phyloP scores from a whole-genome alignment of 2,888 invertebrate genomes.

The Archaeoteleia sp. region DNA sequence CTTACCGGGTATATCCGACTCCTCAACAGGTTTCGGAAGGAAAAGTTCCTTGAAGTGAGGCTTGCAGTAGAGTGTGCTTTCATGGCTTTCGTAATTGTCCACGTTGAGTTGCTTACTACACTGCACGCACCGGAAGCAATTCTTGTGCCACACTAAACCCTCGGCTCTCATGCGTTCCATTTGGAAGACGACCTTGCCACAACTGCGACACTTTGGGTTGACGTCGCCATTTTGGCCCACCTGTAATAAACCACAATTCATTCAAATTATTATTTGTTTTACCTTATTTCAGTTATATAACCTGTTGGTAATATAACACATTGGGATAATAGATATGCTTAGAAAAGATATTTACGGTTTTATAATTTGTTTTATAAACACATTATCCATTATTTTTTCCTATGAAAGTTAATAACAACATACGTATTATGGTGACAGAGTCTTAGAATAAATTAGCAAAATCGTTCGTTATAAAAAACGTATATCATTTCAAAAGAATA shows the following conservation, averaged over 20 bases:
- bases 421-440: no score
- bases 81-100: constrained; percentile 94
- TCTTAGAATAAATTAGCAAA: no score
- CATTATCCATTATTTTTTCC: no score
- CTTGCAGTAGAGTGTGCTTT: constrained; percentile 92
- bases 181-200: constrained; percentile 93
- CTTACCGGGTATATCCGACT: constrained; percentile 81
- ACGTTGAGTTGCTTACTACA: constrained; percentile 95
- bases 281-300: background rate
- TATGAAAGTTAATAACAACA: no score
- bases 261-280: background rate
- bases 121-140: constrained; percentile 94
- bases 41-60: constrained; percentile 95
- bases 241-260: constrained; percentile 48
- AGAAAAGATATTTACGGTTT: no score
- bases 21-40: constrained; percentile 91
- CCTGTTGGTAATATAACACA: no score
- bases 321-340: no score
- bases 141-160: constrained; percentile 92
- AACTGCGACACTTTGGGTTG: constrained; percentile 86
- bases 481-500: no score
- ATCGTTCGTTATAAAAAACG: no score
- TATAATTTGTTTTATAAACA: no score
- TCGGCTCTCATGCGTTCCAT: constrained; percentile 98
- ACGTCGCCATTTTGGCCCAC: constrained; percentile 76